Evolutionary conservation across 1,140 invertebrate species (phyloP).

Genomic region (Lucilia sericata): DNA sequence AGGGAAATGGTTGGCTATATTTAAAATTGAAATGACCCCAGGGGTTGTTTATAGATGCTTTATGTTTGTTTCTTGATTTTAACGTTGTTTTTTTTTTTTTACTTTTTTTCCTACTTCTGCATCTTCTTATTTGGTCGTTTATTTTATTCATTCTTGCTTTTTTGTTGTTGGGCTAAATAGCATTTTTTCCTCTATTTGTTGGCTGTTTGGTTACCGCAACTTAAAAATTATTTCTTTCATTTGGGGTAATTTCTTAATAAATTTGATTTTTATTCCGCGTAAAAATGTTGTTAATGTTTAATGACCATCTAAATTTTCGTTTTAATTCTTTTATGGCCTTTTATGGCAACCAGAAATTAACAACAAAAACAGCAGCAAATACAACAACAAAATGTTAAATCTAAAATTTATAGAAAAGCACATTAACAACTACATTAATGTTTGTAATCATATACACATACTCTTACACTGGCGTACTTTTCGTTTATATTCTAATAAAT

Average conservation of each 20-base stretch:
- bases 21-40: conserved; percentile 32
- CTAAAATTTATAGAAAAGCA: conserved; percentile 4
- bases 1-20: not conserved
- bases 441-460: not conserved
- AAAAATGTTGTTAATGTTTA: conserved; percentile 40
- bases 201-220: not conserved
- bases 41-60: conserved; percentile 32
- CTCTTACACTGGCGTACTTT: not conserved
- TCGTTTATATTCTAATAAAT: not conserved
- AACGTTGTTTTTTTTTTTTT: not conserved
- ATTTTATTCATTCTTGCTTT: not conserved
- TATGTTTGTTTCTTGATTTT: conserved; percentile 35
- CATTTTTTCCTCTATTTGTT: too few species aligned
- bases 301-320: conserved; percentile 39
- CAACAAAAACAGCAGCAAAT: not conserved
- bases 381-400: conserved; percentile 19
- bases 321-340: conserved; percentile 43
- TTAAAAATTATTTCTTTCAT: conserved; percentile 30
- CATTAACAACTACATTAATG: not conserved
- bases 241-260: conserved; percentile 41
- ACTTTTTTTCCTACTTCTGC: not conserved
- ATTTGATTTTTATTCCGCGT: conserved; percentile 34
- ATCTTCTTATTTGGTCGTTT: conserved; percentile 12
- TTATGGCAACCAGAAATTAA: conserved; percentile 19
- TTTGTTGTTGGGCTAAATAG: not conserved